Evolutionary conservation across 2,113 vertebrate genomes (phyloP).

Genomic region (Lampris incognitus): DNA sequence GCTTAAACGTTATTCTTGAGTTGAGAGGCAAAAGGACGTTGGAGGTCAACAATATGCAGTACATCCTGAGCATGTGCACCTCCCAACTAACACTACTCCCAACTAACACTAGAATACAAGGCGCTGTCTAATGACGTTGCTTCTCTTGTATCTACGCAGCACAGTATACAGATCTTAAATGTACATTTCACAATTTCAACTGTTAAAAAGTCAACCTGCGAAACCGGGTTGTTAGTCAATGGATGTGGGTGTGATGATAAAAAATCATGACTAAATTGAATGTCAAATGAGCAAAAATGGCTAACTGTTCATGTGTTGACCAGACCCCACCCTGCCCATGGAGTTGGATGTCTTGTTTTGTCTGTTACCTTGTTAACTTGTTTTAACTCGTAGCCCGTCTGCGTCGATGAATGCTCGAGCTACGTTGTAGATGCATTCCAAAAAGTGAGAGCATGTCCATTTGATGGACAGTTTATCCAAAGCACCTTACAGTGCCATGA

Average conservation of each 20-base stretch:
- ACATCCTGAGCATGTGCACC: no score
- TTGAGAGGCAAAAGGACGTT: no score
- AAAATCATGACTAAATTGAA: not conserved
- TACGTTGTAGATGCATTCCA: constrained; percentile 23
- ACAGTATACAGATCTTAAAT: no score
- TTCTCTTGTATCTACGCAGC: no score
- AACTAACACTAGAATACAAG: no score
- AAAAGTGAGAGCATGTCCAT: not conserved
- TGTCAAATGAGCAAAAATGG: not conserved
- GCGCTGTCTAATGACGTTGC: no score
- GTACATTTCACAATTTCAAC: no score
- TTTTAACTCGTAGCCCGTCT: not conserved
- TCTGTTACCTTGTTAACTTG: not conserved
- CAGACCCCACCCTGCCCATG: not conserved
- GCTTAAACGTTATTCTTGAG: no score
- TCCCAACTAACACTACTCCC: no score
- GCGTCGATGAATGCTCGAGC: not conserved
- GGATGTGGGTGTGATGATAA: not conserved
- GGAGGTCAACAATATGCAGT: no score
- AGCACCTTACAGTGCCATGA: constrained; percentile 18
- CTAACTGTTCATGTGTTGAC: not conserved
- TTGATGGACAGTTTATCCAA: constrained; percentile 41
- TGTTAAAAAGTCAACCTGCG: not conserved
- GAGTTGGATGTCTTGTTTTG: not conserved
- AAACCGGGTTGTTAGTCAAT: not conserved